Evolutionary conservation across 2,113 vertebrate genomes (phyloP), one percentile per base, ranked within the genome.

Genomic region (Stomatorhinus ivindoensis): DNA sequence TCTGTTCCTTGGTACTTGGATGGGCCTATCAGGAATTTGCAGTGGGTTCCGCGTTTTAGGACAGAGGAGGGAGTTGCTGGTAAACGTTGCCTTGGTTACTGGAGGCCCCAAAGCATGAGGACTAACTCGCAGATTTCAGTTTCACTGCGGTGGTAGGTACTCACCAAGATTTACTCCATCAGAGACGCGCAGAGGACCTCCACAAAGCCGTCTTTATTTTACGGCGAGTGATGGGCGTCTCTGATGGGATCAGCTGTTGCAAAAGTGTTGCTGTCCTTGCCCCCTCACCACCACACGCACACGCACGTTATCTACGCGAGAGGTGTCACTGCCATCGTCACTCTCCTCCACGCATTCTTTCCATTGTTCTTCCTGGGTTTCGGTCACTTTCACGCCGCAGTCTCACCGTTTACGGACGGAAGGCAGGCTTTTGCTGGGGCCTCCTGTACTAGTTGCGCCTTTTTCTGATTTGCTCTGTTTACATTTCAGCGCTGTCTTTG

Each of bases 291-390:
- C 13, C 89, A 53, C 90, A 89, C 89, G 53, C 93, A 80, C 92
- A 92, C 93, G 92, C 94, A 92, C 93, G 94, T 93, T 92, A 7
- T 93, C 21, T 91, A 90, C 91, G 91, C 90, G 87, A 61, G 44
- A 39, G 48, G 89, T 51, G 89, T 88, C 76, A 87, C 87, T 88
- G 69, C 53, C 80, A 53, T 55, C 31, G n/a, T 47, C 11, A 7
- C 51, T 58, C 13, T 61, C 51, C 27, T 27, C 46, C 17, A 51
- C 35, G 1, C 88, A 89, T 85, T 61, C 76, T 51, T 61, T 8
- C 50, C 76, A 89, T 89, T 89, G 88, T 89, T 88, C 50, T 42
- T 46, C 50, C n/a, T 51, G 42, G 80, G 88, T 89, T 89, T 89
- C 88, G 76, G 42, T 44, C 21, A 84, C 76, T 31, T 84, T 47